phyloP scores from a whole-genome alignment of 2,888 invertebrate species.

The Macrosiphum euphorbiae region DNA sequence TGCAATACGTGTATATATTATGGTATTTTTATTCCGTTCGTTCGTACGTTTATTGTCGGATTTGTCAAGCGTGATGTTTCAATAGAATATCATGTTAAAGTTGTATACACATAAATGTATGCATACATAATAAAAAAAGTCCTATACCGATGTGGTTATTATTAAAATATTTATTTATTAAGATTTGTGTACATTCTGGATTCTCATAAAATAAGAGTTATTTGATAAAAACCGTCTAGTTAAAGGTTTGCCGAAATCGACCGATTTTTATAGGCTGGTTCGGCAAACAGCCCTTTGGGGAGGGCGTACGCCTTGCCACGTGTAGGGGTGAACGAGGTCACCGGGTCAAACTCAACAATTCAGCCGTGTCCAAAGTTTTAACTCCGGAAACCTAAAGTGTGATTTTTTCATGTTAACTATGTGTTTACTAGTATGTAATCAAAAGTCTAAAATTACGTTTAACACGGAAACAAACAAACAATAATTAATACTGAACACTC shows the following conservation, averaged over 20 bases:
- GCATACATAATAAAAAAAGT: background rate
- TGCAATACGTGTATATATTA: background rate
- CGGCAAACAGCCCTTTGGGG: conserved; percentile 45
- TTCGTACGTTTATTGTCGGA: background rate
- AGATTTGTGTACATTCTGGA: background rate
- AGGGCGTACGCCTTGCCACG: conserved; percentile 46
- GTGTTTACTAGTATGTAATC: conserved; percentile 19
- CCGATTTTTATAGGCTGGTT: conserved; percentile 61
- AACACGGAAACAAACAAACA: background rate
- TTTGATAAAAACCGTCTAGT: conserved; percentile 32
- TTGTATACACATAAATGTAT: background rate
- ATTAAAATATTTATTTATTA: conserved; percentile 3
- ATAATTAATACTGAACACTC: background rate
- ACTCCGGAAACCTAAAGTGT: conserved; percentile 21
- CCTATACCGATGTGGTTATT: background rate
- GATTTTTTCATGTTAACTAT: conserved; percentile 11
- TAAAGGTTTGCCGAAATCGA: conserved; percentile 36
- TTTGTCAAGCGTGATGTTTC: background rate
- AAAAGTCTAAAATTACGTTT: conserved; percentile 6
- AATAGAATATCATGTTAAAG: conserved; percentile 1
- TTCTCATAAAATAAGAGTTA: conserved; percentile 32
- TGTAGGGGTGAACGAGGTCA: conserved; percentile 58
- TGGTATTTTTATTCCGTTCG: background rate
- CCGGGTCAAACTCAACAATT: conserved; percentile 61
- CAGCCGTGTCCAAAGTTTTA: background rate